Evolutionary conservation across 2,797 vertebrate species (phyloP), one percentile per base, ranked within the genome.

Genomic region (Acipenser transmontanus): DNA sequence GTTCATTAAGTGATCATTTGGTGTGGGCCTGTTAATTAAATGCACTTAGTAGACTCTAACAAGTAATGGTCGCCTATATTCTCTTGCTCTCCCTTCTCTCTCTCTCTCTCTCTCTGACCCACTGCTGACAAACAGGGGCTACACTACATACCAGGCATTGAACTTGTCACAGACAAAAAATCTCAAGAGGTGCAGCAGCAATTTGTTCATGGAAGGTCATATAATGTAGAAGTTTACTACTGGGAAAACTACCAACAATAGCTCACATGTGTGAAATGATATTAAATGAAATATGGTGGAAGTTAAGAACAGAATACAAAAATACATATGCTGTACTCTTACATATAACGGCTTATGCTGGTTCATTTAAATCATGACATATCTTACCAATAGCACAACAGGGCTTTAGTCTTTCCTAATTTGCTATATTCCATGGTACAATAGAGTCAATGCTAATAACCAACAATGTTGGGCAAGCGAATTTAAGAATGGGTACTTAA

Each of bases 1-100:
- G 73, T 67, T 76, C 63, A n/a, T 76, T 69, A 76, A 65, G 11
- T 14, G 52, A 74, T 67, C 51, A 64, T 60, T 62, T 54, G 12
- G 54, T 62, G 54, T 6, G 17, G 8, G 11, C 8, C 34, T 20
- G 17, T 61, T 61, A 61, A 61, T 61, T 61, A 61, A 20, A 61
- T 20, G 60, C 13, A 61, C 60, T 61, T 20, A 61, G 17, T 47
- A 9, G 60, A 61, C n/a, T 20, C 6, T 34, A 61, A 17, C 14
- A 14, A 8, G 17, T 61, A 17, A 8, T 61, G 60, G 60, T 47
- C 54, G 11, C 34, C 34, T 34, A 34, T 34, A 34, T 34, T 34
- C 34, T 34, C 34, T 34, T 54, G 52, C 52, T 54, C 52, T 4
- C 9, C n/a, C 17, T 61, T 61, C 8, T 20, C 60, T 61, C n/a